phyloP scores from a whole-genome alignment of 2,797 vertebrate genomes.

The Lepidocolaptes lacrymiger region DNA sequence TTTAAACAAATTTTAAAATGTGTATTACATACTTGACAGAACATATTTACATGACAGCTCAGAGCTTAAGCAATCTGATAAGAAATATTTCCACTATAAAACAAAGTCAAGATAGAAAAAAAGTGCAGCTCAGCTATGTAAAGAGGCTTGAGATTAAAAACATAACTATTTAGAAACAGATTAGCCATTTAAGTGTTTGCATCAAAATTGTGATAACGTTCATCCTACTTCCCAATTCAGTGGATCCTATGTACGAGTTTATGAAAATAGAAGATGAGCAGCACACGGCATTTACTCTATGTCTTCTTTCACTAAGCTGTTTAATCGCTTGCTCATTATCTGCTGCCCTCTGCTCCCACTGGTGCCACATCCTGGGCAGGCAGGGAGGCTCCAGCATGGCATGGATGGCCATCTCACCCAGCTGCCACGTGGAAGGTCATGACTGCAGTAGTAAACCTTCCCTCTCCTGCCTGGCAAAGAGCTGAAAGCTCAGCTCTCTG shows the following conservation, averaged over 20 bases:
- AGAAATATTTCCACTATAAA: conserved; percentile 71
- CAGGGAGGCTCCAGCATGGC: fast-evolving
- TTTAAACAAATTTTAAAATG: conserved; percentile 77
- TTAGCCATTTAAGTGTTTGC: conserved; percentile 25
- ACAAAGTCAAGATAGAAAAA: conserved; percentile 61
- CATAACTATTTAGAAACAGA: conserved; percentile 40
- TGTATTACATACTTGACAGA: conserved; percentile 73
- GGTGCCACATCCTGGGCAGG: fast-evolving
- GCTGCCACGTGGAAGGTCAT: fast-evolving
- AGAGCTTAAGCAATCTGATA: conserved; percentile 73
- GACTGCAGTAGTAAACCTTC: not conserved
- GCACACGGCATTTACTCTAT: not conserved
- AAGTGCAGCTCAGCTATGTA: conserved; percentile 51
- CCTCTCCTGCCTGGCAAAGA: not conserved
- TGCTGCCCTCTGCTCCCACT: not conserved
- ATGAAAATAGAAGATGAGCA: not conserved
- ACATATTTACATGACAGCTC: conserved; percentile 70
- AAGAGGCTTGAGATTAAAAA: conserved; percentile 61
- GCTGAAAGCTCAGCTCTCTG: not conserved
- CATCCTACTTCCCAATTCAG: not conserved
- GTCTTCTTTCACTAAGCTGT: not conserved
- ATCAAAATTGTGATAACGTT: not conserved
- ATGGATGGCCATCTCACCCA: fast-evolving
- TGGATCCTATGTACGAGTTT: not conserved
- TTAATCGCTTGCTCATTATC: not conserved